Percentiles rank a stretch among this genome's conserved stretches.
Conservation (phyloP, 2,888 invertebrate species). For the Cheilosia vulpina region DNA sequence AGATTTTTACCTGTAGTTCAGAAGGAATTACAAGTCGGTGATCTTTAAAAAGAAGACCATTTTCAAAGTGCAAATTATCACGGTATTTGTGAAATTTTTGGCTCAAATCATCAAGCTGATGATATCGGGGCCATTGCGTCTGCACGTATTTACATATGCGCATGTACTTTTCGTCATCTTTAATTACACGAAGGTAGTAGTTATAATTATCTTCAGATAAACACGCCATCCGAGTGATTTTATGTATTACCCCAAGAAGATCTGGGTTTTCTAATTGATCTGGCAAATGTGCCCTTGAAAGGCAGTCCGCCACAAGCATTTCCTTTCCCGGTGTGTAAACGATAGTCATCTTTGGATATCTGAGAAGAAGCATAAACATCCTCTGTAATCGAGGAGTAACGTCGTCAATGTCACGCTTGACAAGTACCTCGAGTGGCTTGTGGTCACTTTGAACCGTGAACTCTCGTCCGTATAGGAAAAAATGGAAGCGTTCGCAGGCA, state of each 20-base stretch:
- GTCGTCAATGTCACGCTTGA: too few relatives aligned
- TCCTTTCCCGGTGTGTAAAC: constrained; percentile 76
- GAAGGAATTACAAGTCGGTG: too few relatives aligned
- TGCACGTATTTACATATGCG: constrained; percentile 13
- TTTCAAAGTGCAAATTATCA: too few relatives aligned
- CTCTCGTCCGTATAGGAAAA: too few relatives aligned
- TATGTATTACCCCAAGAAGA: background rate
- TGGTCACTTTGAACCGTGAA: too few relatives aligned
- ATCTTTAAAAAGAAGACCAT: too few relatives aligned
- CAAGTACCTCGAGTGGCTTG: too few relatives aligned
- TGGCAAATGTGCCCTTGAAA: constrained; percentile 71
- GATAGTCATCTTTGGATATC: constrained; percentile 73
- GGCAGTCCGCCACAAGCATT: constrained; percentile 68
- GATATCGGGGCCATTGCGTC: too few relatives aligned
- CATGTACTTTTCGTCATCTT: constrained; percentile 33
- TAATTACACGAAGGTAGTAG: constrained; percentile 15
- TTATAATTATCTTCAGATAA: constrained; percentile 55
- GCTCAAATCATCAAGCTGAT: too few relatives aligned
- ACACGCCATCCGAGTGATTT: constrained; percentile 1
- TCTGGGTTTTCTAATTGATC: constrained; percentile 27
- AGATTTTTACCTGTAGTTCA: constrained; percentile 65
- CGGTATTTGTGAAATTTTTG: too few relatives aligned
- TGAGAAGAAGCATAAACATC: too few relatives aligned
- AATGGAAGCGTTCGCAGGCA: constrained; percentile 79
- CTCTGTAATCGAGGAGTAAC: too few relatives aligned